Conservation (phyloP, 2,888 invertebrate genomes). For the Sphaerophoria taeniata region DNA sequence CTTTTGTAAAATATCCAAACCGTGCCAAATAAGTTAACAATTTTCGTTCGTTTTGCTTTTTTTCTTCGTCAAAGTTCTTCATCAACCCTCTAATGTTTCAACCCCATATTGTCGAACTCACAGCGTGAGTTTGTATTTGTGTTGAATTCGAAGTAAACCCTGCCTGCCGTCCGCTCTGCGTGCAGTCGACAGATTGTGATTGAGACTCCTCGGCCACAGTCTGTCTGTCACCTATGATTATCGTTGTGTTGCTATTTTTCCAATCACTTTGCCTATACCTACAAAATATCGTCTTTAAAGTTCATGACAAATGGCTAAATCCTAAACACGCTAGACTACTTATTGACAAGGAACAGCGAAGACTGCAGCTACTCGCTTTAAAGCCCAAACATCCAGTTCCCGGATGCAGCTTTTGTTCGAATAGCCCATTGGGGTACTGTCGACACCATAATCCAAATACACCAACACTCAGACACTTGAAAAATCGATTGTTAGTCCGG, state of each 20-base stretch:
- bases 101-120: background rate
- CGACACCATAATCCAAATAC: conserved; percentile 78
- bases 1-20: background rate
- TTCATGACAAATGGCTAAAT: conserved; percentile 82
- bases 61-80: background rate
- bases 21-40: background rate
- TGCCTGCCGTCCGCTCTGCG: background rate
- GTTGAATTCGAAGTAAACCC: background rate
- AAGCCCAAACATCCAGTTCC: conserved; percentile 66
- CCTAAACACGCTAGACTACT: conserved; percentile 80
- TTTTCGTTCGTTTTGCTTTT: background rate
- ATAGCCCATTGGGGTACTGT: conserved; percentile 81
- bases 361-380: conserved; percentile 57
- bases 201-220: too few species aligned
- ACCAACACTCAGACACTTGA: conserved; percentile 77
- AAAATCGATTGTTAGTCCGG: conserved; percentile 76
- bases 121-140: background rate
- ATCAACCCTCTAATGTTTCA: background rate
- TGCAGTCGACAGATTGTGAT: conserved; percentile 50
- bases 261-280: conserved; percentile 82
- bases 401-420: conserved; percentile 80
- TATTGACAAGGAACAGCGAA: conserved; percentile 76
- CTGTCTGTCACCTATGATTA: conserved; percentile 79
- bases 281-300: conserved; percentile 81
- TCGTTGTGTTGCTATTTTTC: conserved; percentile 81